Evolutionary conservation across 2,797 vertebrate genomes (phyloP), one percentile per base, ranked within the genome.

Genomic region (Danio choprae): DNA sequence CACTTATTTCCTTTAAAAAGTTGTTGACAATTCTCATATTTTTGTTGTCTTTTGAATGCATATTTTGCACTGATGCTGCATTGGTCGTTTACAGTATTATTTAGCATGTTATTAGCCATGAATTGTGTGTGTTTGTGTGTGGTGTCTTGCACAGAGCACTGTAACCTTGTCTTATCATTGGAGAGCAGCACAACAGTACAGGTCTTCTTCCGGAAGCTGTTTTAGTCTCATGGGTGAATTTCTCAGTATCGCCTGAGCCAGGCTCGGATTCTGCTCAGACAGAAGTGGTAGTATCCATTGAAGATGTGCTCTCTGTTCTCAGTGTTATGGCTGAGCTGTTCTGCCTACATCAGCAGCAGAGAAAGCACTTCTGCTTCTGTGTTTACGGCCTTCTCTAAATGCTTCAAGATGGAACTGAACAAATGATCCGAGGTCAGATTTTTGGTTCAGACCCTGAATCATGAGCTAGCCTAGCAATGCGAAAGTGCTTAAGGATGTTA

Each of bases 161-260:
- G 6, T 81, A 77, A 86, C 83, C 81, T 79, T 74, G 55, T 41
- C 6, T 10, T 81, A 74, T 69, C 40, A 77, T 77, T 70, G 71
- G 38, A 46, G 53, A 44, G 43, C 44, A 6, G 69, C 55, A 51
- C 40, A 36, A 18, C 7, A 10, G 41, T 73, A 48, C 16, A 67
- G 59, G 29, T 36, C 38, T n/a, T 82, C 68, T 22, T 59, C 70
- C 76, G 64, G 74, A 82, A 68, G 77, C 50, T 44, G 69, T 69
- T 81, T 79, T 20, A 55, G 40, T 82, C 6, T 60, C 44, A 48
- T 41, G 64, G n/a, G 44, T 64, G 36, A 75, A 55, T 70, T 8
- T 64, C 11, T 16, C 41, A 20, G 36, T 75, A 64, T 51, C 53
- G 7, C 22, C 46, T 50, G 13, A 59, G 46, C 41, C 48, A 18